Evolutionary conservation across 2,113 vertebrate species (phyloP).

Genomic region (Holacanthus passer): DNA sequence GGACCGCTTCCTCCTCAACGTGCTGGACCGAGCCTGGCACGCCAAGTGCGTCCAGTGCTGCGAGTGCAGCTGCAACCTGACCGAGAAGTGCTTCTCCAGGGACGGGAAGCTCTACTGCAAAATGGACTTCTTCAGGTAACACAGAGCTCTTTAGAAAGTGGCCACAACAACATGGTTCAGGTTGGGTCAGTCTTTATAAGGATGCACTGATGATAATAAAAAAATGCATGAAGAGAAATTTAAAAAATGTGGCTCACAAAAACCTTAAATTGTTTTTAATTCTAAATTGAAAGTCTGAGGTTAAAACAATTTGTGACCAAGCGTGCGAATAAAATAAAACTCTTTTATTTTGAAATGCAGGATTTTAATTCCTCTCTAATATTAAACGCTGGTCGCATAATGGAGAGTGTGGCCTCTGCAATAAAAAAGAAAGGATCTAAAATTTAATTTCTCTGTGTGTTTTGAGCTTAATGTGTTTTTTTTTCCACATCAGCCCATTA

Average conservation of each 20-base stretch:
- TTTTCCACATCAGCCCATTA: slow-evolving; percentile 60
- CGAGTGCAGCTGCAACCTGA: slow-evolving; percentile 95
- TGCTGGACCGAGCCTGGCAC: slow-evolving; percentile 97
- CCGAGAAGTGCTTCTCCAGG: slow-evolving; percentile 97
- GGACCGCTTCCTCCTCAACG: slow-evolving; percentile 95
- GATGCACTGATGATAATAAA: not conserved
- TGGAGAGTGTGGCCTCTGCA: not conserved
- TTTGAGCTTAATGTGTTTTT: not conserved
- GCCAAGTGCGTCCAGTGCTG: slow-evolving; percentile 98
- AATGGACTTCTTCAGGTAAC: slow-evolving; percentile 98
- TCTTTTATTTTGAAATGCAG: not conserved
- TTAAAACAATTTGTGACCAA: not conserved
- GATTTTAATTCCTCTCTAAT: not conserved
- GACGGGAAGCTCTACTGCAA: slow-evolving; percentile 98
- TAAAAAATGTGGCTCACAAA: not conserved
- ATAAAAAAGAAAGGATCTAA: not conserved
- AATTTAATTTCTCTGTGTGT: not conserved
- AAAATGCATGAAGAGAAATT: not conserved
- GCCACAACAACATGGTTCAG: no score
- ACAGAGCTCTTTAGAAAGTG: no score
- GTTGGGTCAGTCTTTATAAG: not conserved
- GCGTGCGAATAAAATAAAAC: not conserved
- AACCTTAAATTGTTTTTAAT: no score
- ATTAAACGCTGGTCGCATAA: not conserved
- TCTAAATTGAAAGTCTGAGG: no score